Evolutionary conservation across 2,113 vertebrate species (phyloP).

Genomic region (Paraplagusia blochii): DNA sequence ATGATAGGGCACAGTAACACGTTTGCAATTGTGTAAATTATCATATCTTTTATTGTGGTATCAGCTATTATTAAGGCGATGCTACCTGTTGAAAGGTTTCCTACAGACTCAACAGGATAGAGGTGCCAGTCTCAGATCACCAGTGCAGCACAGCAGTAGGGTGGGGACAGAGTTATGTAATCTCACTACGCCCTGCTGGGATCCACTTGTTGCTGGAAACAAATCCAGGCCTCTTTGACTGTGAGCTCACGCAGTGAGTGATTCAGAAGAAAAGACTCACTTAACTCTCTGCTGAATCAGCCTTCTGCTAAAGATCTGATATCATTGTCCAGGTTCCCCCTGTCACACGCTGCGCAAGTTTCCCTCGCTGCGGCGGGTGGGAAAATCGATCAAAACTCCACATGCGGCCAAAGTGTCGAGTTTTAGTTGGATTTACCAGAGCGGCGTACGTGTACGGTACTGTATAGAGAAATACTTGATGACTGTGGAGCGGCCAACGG

Average conservation of each 20-base stretch:
- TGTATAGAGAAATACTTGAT: neutral
- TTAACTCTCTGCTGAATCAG: slow-evolving; percentile 33
- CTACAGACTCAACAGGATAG: too few species aligned
- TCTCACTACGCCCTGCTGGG: neutral
- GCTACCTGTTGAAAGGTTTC: neutral
- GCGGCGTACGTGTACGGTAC: neutral
- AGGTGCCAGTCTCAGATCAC: too few species aligned
- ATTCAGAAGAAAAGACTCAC: slow-evolving; percentile 30
- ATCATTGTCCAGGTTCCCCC: slow-evolving; percentile 17
- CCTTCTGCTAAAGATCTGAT: slow-evolving; percentile 20
- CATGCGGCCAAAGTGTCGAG: neutral
- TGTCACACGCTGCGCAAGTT: slow-evolving; percentile 18
- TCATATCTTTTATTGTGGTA: too few species aligned
- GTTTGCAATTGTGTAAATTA: too few species aligned
- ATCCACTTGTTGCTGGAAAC: too few species aligned
- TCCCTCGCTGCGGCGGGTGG: slow-evolving; percentile 6
- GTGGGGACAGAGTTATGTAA: slow-evolving; percentile 19
- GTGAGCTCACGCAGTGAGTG: slow-evolving; percentile 27
- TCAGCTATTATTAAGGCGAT: too few species aligned
- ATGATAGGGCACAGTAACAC: too few species aligned
- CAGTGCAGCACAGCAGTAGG: too few species aligned
- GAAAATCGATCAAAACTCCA: slow-evolving; percentile 27
- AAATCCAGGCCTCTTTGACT: slow-evolving; percentile 28
- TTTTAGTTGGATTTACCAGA: slow-evolving; percentile 6
- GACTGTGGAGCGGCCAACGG: slow-evolving; percentile 13